A percentile compares a stretch with the other conserved stretches of the same genome.
phyloP scores from a whole-genome alignment of 2,888 invertebrate genomes.

The Malthinus flaveolus region DNA sequence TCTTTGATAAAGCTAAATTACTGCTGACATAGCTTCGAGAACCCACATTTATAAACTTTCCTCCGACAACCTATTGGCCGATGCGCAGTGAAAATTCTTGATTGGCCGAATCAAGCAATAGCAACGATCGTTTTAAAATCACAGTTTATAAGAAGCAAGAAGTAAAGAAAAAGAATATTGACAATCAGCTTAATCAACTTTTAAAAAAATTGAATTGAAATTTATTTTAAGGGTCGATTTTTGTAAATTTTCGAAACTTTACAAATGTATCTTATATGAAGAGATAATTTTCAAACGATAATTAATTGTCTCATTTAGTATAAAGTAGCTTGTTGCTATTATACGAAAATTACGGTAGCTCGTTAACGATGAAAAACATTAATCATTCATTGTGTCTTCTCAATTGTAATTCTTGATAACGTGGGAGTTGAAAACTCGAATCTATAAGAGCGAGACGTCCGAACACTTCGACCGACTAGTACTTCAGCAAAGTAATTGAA shows the following conservation, averaged over 20 bases:
- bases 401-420: neutral
- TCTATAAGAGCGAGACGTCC: conserved; percentile 18
- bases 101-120: conserved; percentile 70
- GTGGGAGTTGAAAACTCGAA: conserved; percentile 14
- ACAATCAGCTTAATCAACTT: neutral
- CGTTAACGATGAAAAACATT: neutral
- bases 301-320: neutral
- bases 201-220: neutral
- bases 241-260: too few relatives aligned
- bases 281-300: too few relatives aligned
- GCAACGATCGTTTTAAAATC: conserved; percentile 59
- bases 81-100: conserved; percentile 52
- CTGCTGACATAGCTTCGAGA: conserved; percentile 19
- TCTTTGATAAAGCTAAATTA: conserved; percentile 15
- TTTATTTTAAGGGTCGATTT: too few relatives aligned
- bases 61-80: conserved; percentile 26
- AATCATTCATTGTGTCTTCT: neutral
- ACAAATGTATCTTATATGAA: too few relatives aligned
- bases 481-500: conserved; percentile 43
- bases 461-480: conserved; percentile 8
- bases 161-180: conserved; percentile 15
- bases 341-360: neutral
- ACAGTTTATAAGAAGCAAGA: conserved; percentile 6
- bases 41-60: conserved; percentile 38
- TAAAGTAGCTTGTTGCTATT: neutral